Percentiles rank a stretch among this genome's conserved stretches.
Evolutionary conservation across 2,888 invertebrate species (phyloP).

Genomic region (Ophion costatus): DNA sequence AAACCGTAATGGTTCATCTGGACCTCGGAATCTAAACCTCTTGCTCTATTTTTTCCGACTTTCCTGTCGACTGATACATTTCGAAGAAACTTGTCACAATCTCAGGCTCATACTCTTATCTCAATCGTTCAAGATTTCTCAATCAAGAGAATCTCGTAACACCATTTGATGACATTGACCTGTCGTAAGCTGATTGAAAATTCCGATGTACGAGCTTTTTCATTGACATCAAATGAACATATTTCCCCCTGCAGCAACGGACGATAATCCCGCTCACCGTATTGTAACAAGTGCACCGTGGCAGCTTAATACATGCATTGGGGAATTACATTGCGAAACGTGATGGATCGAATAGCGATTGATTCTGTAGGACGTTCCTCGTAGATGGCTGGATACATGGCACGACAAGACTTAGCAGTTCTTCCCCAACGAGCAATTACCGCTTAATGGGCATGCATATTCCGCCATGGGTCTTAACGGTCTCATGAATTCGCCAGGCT

Average conservation of each 20-base stretch:
- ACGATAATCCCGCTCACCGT: background rate
- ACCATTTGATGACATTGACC: background rate
- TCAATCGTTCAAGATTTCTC: too few relatives aligned
- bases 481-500: constrained; percentile 37
- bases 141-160: background rate
- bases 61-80: background rate
- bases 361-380: background rate
- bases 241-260: background rate
- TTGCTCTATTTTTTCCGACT: background rate
- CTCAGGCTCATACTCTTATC: too few relatives aligned
- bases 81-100: constrained; percentile 12
- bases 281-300: background rate
- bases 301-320: background rate
- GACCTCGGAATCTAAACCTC: constrained; percentile 21
- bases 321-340: background rate
- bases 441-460: constrained; percentile 40
- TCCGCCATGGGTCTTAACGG: constrained; percentile 10
- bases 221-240: too few relatives aligned
- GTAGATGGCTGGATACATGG: background rate
- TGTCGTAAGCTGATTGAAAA: too few relatives aligned
- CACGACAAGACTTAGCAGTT: background rate
- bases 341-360: constrained; percentile 17
- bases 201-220: too few relatives aligned
- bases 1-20: constrained; percentile 23
- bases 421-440: constrained; percentile 26